These are phyloP conservation scores for Fregetta grallaria DNA, from an alignment of 2,113 vertebrate genomes.

Conservation along the genomic window DNA sequence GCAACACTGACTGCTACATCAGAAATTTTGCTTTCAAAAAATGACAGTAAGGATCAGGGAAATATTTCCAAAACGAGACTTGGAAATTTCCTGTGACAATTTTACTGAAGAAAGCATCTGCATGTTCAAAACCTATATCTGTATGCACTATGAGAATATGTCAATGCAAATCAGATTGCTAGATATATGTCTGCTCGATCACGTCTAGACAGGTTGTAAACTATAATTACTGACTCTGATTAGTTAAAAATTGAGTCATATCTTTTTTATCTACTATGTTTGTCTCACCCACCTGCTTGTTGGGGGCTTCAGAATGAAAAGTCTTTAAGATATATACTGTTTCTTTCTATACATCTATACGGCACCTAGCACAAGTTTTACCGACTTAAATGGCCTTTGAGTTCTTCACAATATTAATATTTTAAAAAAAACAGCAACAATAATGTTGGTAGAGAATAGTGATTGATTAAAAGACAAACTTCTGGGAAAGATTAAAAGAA, in stretches of 20 bases:
- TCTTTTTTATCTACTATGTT: background rate
- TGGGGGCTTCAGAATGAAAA: background rate
- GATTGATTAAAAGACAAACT: background rate
- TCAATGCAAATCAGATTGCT: slow-evolving; percentile 41
- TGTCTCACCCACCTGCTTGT: slow-evolving; percentile 7
- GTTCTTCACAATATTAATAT: background rate
- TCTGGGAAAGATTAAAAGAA: background rate
- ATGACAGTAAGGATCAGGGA: background rate
- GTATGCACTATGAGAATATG: background rate
- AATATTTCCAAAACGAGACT: background rate
- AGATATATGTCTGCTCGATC: slow-evolving; percentile 13
- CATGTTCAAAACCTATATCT: background rate
- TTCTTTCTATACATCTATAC: background rate
- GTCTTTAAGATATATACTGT: background rate
- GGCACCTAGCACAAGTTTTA: background rate
- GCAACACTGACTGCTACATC: background rate
- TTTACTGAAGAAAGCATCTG: background rate
- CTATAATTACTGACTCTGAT: slow-evolving; percentile 54
- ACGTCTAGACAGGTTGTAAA: slow-evolving; percentile 52
- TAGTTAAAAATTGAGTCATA: slow-evolving; percentile 33
- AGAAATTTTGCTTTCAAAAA: background rate
- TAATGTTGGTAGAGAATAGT: background rate
- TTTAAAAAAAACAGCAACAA: background rate
- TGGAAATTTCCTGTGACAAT: background rate
- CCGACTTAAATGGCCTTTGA: background rate